Evolutionary conservation across 2,113 vertebrate genomes (phyloP).

Genomic region (Calyptomena viridis): DNA sequence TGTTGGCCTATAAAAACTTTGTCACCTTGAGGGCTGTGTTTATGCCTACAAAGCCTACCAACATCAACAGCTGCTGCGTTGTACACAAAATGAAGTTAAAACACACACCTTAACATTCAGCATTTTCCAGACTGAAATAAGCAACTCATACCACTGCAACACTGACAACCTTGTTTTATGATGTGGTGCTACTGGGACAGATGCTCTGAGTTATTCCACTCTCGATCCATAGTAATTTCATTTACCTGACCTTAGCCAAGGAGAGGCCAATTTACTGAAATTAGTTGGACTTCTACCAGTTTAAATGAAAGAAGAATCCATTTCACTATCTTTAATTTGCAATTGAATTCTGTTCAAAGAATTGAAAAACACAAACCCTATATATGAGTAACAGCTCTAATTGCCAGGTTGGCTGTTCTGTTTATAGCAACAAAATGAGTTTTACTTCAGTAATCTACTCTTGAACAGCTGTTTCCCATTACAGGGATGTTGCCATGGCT

Average conservation of each 20-base stretch:
- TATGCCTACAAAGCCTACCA: neutral
- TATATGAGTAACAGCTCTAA: conserved; percentile 32
- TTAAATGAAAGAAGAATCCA: conserved; percentile 18
- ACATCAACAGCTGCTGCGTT: neutral
- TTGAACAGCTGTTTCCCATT: conserved; percentile 21
- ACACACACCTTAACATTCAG: neutral
- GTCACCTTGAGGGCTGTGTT: neutral
- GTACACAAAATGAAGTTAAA: neutral
- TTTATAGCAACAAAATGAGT: conserved; percentile 58
- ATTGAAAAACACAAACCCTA: neutral
- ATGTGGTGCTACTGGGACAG: neutral
- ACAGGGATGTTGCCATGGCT: conserved; percentile 40
- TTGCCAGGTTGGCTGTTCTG: conserved; percentile 52
- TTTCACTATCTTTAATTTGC: conserved; percentile 17
- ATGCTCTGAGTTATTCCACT: conserved; percentile 13
- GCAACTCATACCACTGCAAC: neutral
- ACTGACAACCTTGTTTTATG: neutral
- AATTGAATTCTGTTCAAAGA: conserved; percentile 59
- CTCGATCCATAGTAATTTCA: conserved; percentile 25
- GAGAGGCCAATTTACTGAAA: conserved; percentile 43
- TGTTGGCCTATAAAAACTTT: neutral
- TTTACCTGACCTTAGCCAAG: conserved; percentile 44
- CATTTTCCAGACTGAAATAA: neutral
- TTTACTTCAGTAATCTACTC: conserved; percentile 34
- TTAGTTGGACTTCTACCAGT: conserved; percentile 54